phyloP scores from a whole-genome alignment of 2,797 vertebrate genomes.

The Gambusia yucatana region DNA sequence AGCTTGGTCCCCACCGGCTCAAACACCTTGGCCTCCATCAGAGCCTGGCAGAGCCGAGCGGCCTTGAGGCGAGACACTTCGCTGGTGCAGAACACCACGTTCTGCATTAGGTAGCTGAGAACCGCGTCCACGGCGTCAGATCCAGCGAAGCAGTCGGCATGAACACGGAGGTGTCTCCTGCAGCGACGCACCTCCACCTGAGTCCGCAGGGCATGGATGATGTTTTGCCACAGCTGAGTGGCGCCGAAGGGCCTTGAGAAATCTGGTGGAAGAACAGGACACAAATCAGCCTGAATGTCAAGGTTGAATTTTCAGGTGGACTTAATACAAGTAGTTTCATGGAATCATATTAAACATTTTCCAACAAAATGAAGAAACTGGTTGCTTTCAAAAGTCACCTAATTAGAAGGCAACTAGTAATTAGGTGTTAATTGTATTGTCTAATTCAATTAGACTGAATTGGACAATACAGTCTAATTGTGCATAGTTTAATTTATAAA shows the following conservation, averaged over 20 bases:
- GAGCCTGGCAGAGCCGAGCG: slow-evolving; percentile 85
- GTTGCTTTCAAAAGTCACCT: not conserved
- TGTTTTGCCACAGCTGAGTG: slow-evolving; percentile 87
- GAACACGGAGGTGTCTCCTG: slow-evolving; percentile 78
- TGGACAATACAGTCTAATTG: not conserved
- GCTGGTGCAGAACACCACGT: slow-evolving; percentile 83
- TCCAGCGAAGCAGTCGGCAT: slow-evolving; percentile 84
- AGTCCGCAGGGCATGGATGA: slow-evolving; percentile 83
- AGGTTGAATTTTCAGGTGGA: not conserved
- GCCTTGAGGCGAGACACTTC: slow-evolving; percentile 88
- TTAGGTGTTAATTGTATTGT: no score
- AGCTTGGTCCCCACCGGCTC: slow-evolving; percentile 84
- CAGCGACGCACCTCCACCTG: slow-evolving; percentile 86
- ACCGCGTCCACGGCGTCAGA: slow-evolving; percentile 87
- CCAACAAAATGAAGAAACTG: not conserved
- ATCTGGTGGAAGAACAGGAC: slow-evolving; percentile 55
- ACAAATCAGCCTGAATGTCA: not conserved
- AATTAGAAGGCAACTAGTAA: no score
- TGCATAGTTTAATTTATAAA: not conserved
- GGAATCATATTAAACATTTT: not conserved
- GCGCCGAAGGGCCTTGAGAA: slow-evolving; percentile 84
- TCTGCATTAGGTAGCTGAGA: slow-evolving; percentile 89
- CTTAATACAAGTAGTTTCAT: no score
- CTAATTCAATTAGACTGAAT: no score
- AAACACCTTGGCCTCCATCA: slow-evolving; percentile 91